Base-by-base conservation (phyloP, 2,113 vertebrate species). In the Barnardius zonarius region DNA sequence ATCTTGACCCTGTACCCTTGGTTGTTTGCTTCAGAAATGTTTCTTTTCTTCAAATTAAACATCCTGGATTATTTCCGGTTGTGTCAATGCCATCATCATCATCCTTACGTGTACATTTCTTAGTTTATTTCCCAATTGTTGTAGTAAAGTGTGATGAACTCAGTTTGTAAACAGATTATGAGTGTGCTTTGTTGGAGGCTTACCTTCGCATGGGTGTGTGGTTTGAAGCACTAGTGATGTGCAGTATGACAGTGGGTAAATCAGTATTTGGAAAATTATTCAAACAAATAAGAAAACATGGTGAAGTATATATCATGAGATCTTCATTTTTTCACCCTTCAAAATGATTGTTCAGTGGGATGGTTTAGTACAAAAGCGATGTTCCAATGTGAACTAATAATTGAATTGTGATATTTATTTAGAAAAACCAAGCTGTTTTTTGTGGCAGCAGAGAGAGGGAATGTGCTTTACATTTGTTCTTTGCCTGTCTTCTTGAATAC, bases 151-250 rank as follows among this genome's bases (percentile, higher is more conserved):
- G 31, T 1, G 2, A 7, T 62, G 46, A 76, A 33, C 57, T 88
- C 37, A 3, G 22, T 75, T 73, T 79, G n/a, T 88, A 95, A 95
- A 69, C 49, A 78, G 73, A 73, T 33, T 49, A 73, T 63, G 69
- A 46, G 17, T 44, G 46, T 54, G 79, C 20, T 44, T 68, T 16
- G 2, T 39, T 87, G 62, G 72, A 76, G 70, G 54, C 59, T 94
- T 48, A 51, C 72, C 48, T 81, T 83, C 0, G 0, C 31, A 3
- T 11, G 41, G 44, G 20, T 4, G 0, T 0, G 1, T 3, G 11
- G 27, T 92, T 88, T 84, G 66, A 35, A 79, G 44, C 39, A 41
- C 16, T 46, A 24, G 61, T 46, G 55, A 41, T 35, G 41, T 46
- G 49, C 23, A 54, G 23, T 61, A 3, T 55, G 61, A 46, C 5